These are phyloP conservation scores for Lagria hirta DNA, from an alignment of 2,888 invertebrate genomes.

Conservation along the genomic window DNA sequence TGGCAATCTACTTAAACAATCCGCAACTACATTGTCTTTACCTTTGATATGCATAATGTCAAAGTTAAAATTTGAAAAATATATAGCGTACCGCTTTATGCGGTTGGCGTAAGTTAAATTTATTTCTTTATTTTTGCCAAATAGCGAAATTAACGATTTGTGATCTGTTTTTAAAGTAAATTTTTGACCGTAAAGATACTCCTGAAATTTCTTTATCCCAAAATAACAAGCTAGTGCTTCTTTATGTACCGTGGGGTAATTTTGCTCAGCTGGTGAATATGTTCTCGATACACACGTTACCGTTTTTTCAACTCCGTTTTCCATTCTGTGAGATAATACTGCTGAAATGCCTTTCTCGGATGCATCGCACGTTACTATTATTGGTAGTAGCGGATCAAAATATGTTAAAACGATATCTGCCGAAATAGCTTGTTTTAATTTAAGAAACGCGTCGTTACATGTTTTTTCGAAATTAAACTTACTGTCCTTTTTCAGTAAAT, in stretches of 20 bases:
- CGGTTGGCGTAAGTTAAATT: slow-evolving; percentile 18
- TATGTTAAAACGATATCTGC: slow-evolving; percentile 10
- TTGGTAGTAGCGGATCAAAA: slow-evolving; percentile 19
- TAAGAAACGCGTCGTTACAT: slow-evolving; percentile 18
- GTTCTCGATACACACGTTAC: slow-evolving; percentile 16
- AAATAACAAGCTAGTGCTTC: slow-evolving; percentile 20
- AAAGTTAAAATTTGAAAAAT: slow-evolving; percentile 21
- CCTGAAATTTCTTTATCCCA: slow-evolving; percentile 13
- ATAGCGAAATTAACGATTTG: slow-evolving; percentile 19
- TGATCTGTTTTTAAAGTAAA: slow-evolving; percentile 22
- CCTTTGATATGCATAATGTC: slow-evolving; percentile 21
- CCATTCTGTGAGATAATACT: slow-evolving; percentile 17
- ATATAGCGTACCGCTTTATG: slow-evolving; percentile 27
- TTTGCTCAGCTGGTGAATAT: slow-evolving; percentile 11
- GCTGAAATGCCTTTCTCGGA: slow-evolving; percentile 20
- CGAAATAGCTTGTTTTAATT: slow-evolving; percentile 16
- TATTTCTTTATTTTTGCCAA: slow-evolving; percentile 16
- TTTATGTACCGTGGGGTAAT: slow-evolving; percentile 14
- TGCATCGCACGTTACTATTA: slow-evolving; percentile 19
- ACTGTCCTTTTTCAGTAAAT: slow-evolving; percentile 19
- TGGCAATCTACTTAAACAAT: slow-evolving; percentile 1
- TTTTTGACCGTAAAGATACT: slow-evolving; percentile 13
- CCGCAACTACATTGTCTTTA: slow-evolving; percentile 8
- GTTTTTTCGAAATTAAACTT: slow-evolving; percentile 18
- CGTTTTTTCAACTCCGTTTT: background rate